A percentile compares a stretch with the other conserved stretches of the same genome.
Conservation (phyloP, 2,888 invertebrate genomes). For the Drosophila paracracens region DNA sequence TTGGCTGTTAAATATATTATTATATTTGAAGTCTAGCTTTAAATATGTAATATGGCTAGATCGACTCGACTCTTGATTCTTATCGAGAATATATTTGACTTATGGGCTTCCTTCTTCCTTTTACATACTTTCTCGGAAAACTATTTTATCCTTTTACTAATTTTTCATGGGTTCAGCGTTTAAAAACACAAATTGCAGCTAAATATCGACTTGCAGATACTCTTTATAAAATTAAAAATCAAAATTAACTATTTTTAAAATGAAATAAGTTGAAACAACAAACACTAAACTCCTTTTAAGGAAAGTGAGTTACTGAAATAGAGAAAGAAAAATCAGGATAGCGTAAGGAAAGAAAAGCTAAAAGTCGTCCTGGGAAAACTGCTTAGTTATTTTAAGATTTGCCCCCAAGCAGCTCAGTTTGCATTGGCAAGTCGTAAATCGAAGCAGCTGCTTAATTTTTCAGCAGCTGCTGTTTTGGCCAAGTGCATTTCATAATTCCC, state of each 20-base stretch:
- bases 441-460: slow-evolving; percentile 64
- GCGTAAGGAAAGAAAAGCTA: not conserved
- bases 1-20: not conserved
- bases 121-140: not conserved
- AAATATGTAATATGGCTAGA: not conserved
- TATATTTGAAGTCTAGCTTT: not conserved
- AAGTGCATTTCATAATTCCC: slow-evolving; percentile 38
- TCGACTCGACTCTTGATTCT: not conserved
- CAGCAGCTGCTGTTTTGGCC: slow-evolving; percentile 34
- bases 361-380: slow-evolving; percentile 42
- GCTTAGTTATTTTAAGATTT: slow-evolving; percentile 57
- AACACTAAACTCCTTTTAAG: too few relatives aligned
- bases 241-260: not conserved
- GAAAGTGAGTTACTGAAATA: too few relatives aligned
- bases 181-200: not conserved
- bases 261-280: too few relatives aligned
- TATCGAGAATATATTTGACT: not conserved
- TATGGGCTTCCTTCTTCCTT: not conserved
- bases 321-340: too few relatives aligned
- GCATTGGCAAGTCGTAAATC: slow-evolving; percentile 58
- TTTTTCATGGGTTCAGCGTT: not conserved
- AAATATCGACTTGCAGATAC: not conserved
- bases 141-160: not conserved
- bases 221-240: not conserved
- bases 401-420: slow-evolving; percentile 2